Conservation (phyloP, 2,113 vertebrate species). For the Peromyscus californicus region DNA sequence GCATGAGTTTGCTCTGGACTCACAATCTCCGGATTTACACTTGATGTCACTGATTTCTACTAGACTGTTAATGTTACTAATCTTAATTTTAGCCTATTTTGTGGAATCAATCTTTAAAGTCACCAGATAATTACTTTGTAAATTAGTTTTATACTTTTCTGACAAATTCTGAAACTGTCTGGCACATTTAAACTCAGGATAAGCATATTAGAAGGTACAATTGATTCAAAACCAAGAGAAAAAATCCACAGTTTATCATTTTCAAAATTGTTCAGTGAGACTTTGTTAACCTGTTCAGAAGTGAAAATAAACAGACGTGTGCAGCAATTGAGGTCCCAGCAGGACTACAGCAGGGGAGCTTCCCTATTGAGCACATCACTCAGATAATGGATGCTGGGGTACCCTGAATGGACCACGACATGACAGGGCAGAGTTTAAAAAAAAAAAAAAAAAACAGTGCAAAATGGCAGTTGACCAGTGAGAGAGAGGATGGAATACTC, state of each 20-base stretch:
- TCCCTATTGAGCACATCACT: not conserved
- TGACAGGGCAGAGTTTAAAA: not conserved
- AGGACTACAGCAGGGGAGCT: not conserved
- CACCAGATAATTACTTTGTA: not conserved
- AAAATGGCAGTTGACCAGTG: not conserved
- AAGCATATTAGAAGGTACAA: not conserved
- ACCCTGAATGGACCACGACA: rapidly evolving
- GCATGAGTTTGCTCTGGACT: not conserved
- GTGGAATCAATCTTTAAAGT: not conserved
- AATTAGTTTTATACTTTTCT: not conserved
- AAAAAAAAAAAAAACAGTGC: not conserved
- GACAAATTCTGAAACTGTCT: not conserved
- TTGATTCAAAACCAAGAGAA: not conserved
- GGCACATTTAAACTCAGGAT: not conserved
- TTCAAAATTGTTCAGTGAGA: slow-evolving; percentile 30
- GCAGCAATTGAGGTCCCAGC: not conserved
- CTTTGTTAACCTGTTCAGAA: not conserved
- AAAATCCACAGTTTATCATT: not conserved
- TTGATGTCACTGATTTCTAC: not conserved
- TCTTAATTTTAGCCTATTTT: not conserved
- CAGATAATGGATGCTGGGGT: not conserved
- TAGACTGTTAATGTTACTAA: not conserved
- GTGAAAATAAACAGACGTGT: slow-evolving; percentile 24
- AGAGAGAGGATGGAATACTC: not conserved
- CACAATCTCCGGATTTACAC: not conserved